Percentiles rank a stretch among this genome's conserved stretches.
Conservation (phyloP, 2,888 invertebrate genomes). For the Drosophila longiperda region DNA sequence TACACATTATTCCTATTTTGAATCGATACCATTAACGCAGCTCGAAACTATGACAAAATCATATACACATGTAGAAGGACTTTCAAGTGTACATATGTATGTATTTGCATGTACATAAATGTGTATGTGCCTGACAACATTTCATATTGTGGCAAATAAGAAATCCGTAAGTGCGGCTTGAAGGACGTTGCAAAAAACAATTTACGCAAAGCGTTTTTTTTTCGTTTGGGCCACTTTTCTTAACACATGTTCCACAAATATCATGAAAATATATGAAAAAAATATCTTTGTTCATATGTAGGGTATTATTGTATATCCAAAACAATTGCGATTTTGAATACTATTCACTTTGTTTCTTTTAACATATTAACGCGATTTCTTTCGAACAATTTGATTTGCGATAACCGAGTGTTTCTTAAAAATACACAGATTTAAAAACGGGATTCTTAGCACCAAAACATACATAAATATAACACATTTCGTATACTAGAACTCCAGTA, state of each 20-base stretch:
- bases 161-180: slow-evolving; percentile 44
- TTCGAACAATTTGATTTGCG: neutral
- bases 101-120: slow-evolving; percentile 1
- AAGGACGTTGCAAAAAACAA: slow-evolving; percentile 36
- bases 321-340: neutral
- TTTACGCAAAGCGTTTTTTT: neutral
- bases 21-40: neutral
- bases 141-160: slow-evolving; percentile 24
- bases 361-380: neutral
- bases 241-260: slow-evolving; percentile 42
- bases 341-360: neutral
- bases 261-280: slow-evolving; percentile 12
- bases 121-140: slow-evolving; percentile 20
- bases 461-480: slow-evolving; percentile 58
- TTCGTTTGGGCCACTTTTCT: slow-evolving; percentile 9
- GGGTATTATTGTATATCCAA: slow-evolving; percentile 3
- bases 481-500: slow-evolving; percentile 53
- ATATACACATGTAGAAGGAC: neutral
- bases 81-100: neutral
- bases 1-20: neutral
- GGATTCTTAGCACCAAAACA: slow-evolving; percentile 50
- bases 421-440: slow-evolving; percentile 44
- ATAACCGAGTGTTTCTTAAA: neutral
- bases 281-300: slow-evolving; percentile 1
- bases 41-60: neutral